Evolutionary conservation across 1,140 invertebrate genomes (phyloP).

Genomic region (Trichoplusia ni): DNA sequence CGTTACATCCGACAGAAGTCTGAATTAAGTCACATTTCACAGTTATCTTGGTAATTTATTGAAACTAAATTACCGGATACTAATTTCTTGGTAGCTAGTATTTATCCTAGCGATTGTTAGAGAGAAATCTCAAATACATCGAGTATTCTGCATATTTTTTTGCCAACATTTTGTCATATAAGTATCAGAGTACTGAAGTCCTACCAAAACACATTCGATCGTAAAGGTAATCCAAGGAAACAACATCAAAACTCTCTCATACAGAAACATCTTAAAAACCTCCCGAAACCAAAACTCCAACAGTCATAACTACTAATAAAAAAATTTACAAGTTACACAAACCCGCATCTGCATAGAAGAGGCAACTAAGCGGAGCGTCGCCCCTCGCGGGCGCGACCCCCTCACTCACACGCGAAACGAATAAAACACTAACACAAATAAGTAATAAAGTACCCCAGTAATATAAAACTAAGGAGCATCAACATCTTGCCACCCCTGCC

Average conservation of each 20-base stretch:
- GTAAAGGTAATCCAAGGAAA: background rate
- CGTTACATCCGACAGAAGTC: too few species aligned
- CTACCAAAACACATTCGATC: too few species aligned
- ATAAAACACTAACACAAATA: slow-evolving; percentile 73
- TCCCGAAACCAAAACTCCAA: slow-evolving; percentile 1
- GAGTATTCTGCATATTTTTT: too few species aligned
- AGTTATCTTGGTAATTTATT: too few species aligned
- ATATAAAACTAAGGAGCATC: slow-evolving; percentile 82
- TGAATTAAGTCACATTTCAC: too few species aligned
- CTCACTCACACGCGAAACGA: slow-evolving; percentile 54
- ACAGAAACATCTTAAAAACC: background rate
- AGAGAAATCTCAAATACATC: too few species aligned
- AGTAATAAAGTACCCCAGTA: slow-evolving; percentile 78
- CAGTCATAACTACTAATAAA: slow-evolving; percentile 29
- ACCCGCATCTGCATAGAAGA: slow-evolving; percentile 67
- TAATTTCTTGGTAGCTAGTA: too few species aligned
- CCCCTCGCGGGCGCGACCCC: background rate
- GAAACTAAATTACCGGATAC: too few species aligned
- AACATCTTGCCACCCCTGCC: slow-evolving; percentile 68
- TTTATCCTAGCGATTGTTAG: too few species aligned
- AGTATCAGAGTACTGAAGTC: too few species aligned
- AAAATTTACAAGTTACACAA: slow-evolving; percentile 31
- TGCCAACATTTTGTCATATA: too few species aligned
- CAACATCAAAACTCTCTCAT: background rate
- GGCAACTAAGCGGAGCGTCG: slow-evolving; percentile 45